These are phyloP conservation scores for Lathamus discolor DNA, from an alignment of 2,113 vertebrate genomes.

Conservation along the genomic window DNA sequence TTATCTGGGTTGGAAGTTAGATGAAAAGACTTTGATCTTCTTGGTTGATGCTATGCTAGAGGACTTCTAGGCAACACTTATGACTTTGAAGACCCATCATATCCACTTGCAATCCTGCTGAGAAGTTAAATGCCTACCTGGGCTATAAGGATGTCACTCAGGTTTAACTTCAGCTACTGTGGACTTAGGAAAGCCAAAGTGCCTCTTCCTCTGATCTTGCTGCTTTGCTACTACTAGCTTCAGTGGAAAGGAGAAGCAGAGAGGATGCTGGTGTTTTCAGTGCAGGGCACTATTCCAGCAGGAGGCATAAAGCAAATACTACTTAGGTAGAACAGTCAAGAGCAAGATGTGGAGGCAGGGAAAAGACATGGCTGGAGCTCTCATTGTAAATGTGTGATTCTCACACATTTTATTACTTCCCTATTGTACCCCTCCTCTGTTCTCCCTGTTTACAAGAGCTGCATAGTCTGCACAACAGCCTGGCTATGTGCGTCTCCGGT, in stretches of 20 bases:
- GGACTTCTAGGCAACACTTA: not conserved
- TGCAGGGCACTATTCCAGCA: fast-evolving
- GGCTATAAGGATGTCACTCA: not conserved
- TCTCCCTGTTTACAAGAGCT: not conserved
- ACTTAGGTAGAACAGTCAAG: not conserved
- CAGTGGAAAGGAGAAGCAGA: not conserved
- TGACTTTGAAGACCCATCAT: not conserved
- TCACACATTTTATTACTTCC: not conserved
- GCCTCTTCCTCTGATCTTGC: not conserved
- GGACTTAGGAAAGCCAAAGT: not conserved
- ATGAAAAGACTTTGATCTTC: not conserved
- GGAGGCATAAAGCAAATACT: not conserved
- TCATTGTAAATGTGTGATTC: not conserved
- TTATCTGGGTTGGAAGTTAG: not conserved
- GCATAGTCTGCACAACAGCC: not conserved
- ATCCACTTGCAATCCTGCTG: not conserved
- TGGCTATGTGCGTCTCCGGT: not conserved
- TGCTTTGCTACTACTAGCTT: not conserved
- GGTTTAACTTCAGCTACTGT: not conserved
- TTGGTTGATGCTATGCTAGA: not conserved
- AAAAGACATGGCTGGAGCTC: not conserved
- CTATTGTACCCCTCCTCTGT: not conserved
- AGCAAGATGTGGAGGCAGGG: not conserved
- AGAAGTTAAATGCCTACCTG: not conserved
- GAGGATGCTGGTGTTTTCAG: fast-evolving